phyloP scores from a whole-genome alignment of 1,140 invertebrate genomes.

The Scaptomyza hsui region DNA sequence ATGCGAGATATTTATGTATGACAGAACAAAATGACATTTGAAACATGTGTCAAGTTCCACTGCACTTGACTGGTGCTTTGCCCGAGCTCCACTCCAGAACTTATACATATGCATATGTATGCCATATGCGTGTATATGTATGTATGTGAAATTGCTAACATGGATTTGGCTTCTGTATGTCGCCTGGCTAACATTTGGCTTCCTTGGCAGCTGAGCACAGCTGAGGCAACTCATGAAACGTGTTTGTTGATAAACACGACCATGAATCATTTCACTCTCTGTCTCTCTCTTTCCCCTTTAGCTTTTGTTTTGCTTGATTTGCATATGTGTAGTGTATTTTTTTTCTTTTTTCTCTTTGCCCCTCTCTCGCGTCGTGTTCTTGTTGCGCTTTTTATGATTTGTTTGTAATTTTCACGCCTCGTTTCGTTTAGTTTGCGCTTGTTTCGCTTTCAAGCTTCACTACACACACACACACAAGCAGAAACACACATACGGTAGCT shows the following conservation, averaged over 20 bases:
- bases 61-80: conserved; percentile 52
- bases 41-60: conserved; percentile 77
- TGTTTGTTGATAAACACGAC: conserved; percentile 80
- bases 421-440: conserved; percentile 65
- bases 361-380: conserved; percentile 34
- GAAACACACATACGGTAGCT: not conserved
- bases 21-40: conserved; percentile 61
- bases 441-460: conserved; percentile 54
- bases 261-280: conserved; percentile 81
- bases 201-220: conserved; percentile 52
- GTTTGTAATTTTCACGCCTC: conserved; percentile 79
- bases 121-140: conserved; percentile 1
- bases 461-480: conserved; percentile 14
- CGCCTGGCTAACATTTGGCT: conserved; percentile 54
- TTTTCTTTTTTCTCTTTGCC: conserved; percentile 1
- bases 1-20: conserved; percentile 31
- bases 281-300: not conserved
- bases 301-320: conserved; percentile 69
- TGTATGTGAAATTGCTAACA: conserved; percentile 20
- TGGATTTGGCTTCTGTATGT: conserved; percentile 64
- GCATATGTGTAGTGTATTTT: conserved; percentile 50
- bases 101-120: conserved; percentile 21
- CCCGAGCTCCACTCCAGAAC: not conserved
- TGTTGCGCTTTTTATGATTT: conserved; percentile 80
- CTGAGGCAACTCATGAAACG: conserved; percentile 68